Percentiles rank a stretch among this genome's conserved stretches.
These are phyloP conservation scores for Natrix natrix DNA, from an alignment of 2,797 vertebrate genomes.

Conservation along the genomic window DNA sequence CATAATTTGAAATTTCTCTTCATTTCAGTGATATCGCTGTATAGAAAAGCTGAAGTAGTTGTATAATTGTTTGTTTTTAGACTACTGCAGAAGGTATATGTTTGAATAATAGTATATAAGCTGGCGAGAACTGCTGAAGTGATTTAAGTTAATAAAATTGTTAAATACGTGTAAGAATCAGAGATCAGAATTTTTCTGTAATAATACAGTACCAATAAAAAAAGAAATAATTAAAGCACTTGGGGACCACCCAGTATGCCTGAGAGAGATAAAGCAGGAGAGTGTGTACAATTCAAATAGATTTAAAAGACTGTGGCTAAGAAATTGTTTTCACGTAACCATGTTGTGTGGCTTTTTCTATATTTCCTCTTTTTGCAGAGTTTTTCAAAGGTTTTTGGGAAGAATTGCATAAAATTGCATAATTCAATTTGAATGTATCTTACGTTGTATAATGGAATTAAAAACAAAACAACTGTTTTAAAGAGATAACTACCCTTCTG, in stretches of 20 bases:
- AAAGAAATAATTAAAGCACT: conserved; percentile 82
- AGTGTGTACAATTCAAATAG: conserved; percentile 70
- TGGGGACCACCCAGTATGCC: conserved; percentile 88
- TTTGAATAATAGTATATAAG: conserved; percentile 70
- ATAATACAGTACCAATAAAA: conserved; percentile 71
- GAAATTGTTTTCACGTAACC: conserved; percentile 27
- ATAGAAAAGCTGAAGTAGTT: conserved; percentile 74
- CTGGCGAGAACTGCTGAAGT: conserved; percentile 65
- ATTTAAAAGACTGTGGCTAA: conserved; percentile 63
- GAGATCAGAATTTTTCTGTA: conserved; percentile 82
- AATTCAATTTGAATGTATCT: conserved; percentile 10
- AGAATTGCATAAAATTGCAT: neutral
- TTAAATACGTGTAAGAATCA: conserved; percentile 82
- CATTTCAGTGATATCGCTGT: conserved; percentile 75
- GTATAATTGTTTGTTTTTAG: conserved; percentile 79
- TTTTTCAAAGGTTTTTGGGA: neutral
- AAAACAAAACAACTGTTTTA: neutral
- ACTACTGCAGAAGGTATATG: conserved; percentile 73
- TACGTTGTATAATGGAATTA: neutral
- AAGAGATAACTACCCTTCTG: conserved; percentile 8
- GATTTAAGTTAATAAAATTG: conserved; percentile 90
- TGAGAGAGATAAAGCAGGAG: conserved; percentile 68
- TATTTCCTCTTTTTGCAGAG: neutral
- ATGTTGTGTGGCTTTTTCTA: neutral
- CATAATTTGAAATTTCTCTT: conserved; percentile 80